Evolutionary conservation across 2,113 vertebrate species (phyloP), one percentile per base, ranked within the genome.

Genomic region (Phocoena phocoena): DNA sequence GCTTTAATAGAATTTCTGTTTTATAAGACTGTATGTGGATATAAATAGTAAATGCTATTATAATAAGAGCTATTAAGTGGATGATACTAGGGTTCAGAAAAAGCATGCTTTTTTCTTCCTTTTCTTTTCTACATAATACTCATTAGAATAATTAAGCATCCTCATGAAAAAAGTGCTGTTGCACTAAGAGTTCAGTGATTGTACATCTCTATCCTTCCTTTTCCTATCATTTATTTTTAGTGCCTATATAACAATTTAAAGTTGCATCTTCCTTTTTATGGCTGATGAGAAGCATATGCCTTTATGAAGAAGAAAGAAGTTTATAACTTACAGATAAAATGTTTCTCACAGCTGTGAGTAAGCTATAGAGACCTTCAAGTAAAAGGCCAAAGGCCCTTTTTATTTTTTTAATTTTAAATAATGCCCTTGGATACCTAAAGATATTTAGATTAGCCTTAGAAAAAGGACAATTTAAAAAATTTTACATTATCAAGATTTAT

Each of bases 401-500:
- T 80, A 5, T 58, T 58, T 58, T 26, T 67, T 31, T 50, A 63
- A n/a, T 93, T 93, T 92, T 87, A 82, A 97, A 58, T 87, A 90
- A 36, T 94, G 23, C 41, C 33, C 3, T 79, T 74, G 68, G 41
- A 94, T 96, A 97, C 88, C 68, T 94, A 94, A 93, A 91, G 88
- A 95, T 95, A 94, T 95, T 98, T 97, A 84, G 70, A 95, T 81
- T 50, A 97, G 94, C 91, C 90, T 98, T 98, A 98, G 95, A 94
- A 83, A 97, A 97, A 92, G 62, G 17, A 58, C 8, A 85, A 13
- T 90, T 82, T 71, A 2, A 4, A 71, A 81, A 79, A 10, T 53
- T 74, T 77, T 41, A 55, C 23, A 33, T 82, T 95, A 84, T 73
- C 50, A 91, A 77, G 14, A 4, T 1, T 8, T 4, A 60, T 93